Percentiles rank a stretch among this genome's conserved stretches.
Evolutionary conservation across 2,113 vertebrate species (phyloP).

Genomic region (Pelecanoides urinatrix): DNA sequence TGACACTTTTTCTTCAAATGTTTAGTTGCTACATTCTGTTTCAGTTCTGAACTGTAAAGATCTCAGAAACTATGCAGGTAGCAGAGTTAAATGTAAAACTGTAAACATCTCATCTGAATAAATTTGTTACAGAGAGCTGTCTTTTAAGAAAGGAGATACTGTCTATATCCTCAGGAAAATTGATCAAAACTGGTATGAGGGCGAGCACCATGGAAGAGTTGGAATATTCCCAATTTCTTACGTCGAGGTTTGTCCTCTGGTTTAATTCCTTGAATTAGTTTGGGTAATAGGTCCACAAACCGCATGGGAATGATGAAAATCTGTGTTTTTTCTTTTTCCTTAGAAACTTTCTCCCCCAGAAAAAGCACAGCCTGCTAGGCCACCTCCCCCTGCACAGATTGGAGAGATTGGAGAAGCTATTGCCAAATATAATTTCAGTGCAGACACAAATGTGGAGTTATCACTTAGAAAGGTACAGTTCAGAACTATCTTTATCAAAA

Average conservation of each 20-base stretch:
- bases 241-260: slow-evolving; percentile 83
- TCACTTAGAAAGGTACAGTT: slow-evolving; percentile 89
- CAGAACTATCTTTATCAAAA: background rate
- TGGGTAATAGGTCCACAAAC: background rate
- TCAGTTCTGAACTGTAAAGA: background rate
- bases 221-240: slow-evolving; percentile 98
- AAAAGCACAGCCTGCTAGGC: slow-evolving; percentile 91
- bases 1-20: background rate
- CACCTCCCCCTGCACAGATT: slow-evolving; percentile 91
- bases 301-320: background rate
- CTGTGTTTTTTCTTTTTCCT: background rate
- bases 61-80: background rate
- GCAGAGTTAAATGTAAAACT: background rate
- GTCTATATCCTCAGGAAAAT: slow-evolving; percentile 97
- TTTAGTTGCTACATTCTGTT: background rate
- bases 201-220: slow-evolving; percentile 88
- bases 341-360: slow-evolving; percentile 87
- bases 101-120: slow-evolving; percentile 15
- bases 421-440: slow-evolving; percentile 95
- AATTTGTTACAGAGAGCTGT: slow-evolving; percentile 89
- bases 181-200: slow-evolving; percentile 98
- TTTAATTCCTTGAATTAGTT: background rate
- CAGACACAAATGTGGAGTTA: slow-evolving; percentile 95
- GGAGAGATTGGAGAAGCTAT: slow-evolving; percentile 93
- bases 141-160: slow-evolving; percentile 96